These are phyloP conservation scores for Oreotrochilus melanogaster DNA, from an alignment of 2,113 vertebrate genomes.

Conservation along the genomic window DNA sequence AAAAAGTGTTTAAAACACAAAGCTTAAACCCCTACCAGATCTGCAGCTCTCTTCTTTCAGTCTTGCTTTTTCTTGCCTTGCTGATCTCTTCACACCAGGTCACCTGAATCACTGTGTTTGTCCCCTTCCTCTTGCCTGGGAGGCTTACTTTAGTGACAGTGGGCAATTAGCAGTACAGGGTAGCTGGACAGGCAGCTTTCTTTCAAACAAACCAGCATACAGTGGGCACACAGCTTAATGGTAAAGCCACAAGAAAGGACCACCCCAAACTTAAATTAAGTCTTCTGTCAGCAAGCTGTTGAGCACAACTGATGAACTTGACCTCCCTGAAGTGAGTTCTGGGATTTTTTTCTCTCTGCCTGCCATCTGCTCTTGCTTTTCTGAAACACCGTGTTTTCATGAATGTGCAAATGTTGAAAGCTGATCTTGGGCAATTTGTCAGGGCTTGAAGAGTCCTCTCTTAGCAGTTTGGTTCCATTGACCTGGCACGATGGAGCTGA, in stretches of 20 bases:
- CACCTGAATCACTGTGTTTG: not conserved
- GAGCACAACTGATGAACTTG: not conserved
- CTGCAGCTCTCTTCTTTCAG: not conserved
- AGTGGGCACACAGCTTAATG: not conserved
- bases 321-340: constrained; percentile 6
- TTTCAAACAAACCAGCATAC: not conserved
- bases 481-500: not conserved
- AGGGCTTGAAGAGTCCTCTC: not conserved
- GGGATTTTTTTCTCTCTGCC: not conserved
- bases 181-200: not conserved
- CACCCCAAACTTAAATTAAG: not conserved
- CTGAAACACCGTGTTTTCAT: not conserved
- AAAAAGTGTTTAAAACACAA: not conserved
- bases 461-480: not conserved
- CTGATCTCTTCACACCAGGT: not conserved
- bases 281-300: constrained; percentile 15
- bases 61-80: not conserved
- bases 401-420: not conserved
- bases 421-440: not conserved
- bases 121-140: not conserved
- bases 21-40: not conserved
- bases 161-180: not conserved
- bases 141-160: not conserved
- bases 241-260: not conserved
- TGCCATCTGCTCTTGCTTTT: not conserved